Percentiles rank a stretch among this genome's conserved stretches.
phyloP scores from a whole-genome alignment of 2,113 vertebrate genomes.

The Rattus norvegicus region DNA sequence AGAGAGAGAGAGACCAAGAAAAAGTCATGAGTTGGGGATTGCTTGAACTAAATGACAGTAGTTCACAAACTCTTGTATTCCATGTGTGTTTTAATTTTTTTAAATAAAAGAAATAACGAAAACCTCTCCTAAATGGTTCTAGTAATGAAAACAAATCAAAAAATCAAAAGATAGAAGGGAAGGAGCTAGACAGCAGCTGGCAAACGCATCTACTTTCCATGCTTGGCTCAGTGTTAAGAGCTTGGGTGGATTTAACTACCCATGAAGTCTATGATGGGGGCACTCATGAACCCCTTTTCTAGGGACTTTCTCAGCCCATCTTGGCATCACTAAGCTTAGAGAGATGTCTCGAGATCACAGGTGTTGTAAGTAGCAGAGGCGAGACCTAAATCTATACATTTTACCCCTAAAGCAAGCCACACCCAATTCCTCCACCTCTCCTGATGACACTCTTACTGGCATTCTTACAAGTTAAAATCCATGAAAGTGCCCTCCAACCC shows the following conservation, averaged over 20 bases:
- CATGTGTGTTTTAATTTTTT: background rate
- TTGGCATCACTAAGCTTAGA: background rate
- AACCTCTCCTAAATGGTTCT: background rate
- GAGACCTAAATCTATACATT: background rate
- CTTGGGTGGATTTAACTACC: background rate
- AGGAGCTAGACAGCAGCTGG: background rate
- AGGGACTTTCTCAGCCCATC: background rate
- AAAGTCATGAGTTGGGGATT: background rate
- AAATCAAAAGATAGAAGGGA: background rate
- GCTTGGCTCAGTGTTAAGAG: background rate
- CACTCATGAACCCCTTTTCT: background rate
- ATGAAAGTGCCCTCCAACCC: background rate
- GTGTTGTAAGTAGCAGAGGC: background rate
- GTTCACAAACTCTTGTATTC: background rate
- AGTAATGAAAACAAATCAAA: slow-evolving; percentile 44
- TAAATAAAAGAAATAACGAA: background rate
- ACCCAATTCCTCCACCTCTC: background rate
- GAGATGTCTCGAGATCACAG: background rate
- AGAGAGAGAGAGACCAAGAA: background rate
- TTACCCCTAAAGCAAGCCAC: background rate
- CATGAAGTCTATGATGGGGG: background rate
- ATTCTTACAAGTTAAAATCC: background rate
- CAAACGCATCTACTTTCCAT: accelerated
- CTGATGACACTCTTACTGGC: background rate
- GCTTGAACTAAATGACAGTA: background rate